Conservation (phyloP, 2,797 vertebrate species). For the Pangasius mekongensis region DNA sequence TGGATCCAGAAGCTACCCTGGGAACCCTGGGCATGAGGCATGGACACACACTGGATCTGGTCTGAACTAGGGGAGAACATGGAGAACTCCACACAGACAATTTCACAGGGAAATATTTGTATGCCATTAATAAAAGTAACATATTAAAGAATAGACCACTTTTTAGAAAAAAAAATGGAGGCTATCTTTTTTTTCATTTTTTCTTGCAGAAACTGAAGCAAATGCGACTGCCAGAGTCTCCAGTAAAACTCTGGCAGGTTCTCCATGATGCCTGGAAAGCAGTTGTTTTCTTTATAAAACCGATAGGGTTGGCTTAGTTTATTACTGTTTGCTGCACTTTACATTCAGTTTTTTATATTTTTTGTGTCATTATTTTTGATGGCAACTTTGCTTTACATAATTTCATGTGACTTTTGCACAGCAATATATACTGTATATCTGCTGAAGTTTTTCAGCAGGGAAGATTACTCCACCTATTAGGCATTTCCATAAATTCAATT, state of each 20-base stretch:
- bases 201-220: not conserved
- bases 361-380: not conserved
- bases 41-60: not conserved
- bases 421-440: not conserved
- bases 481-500: not conserved
- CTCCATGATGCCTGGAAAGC: not conserved
- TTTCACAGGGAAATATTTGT: not conserved
- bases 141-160: not conserved
- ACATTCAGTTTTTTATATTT: not conserved
- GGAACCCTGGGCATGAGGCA: not conserved
- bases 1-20: not conserved
- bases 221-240: not conserved
- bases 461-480: no score
- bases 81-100: not conserved
- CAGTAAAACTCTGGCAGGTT: not conserved
- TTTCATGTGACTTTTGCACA: not conserved
- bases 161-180: not conserved
- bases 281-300: not conserved
- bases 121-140: not conserved
- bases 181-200: not conserved
- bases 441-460: no score
- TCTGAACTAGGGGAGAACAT: not conserved
- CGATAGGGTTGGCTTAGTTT: not conserved
- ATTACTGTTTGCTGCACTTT: not conserved
- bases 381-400: not conserved